Evolutionary conservation across 2,113 vertebrate species (phyloP), one percentile per base, ranked within the genome.

Genomic region (Sclerurus mexicanus): DNA sequence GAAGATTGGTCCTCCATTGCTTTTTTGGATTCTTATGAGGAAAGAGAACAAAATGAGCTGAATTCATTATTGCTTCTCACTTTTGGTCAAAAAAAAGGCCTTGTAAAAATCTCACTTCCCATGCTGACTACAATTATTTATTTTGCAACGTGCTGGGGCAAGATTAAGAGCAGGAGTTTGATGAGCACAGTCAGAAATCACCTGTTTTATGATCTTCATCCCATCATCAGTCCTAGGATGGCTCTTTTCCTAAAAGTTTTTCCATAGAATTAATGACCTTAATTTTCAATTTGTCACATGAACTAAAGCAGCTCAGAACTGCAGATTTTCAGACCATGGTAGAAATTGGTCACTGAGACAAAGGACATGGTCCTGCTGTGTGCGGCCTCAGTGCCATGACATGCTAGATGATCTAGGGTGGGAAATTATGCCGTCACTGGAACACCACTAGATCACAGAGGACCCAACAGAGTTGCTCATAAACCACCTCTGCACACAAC

Each of bases 31-130:
- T 3, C 18, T 81, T 72, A 27, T 28, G n/a, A 77, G 15, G 39
- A 49, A 80, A 30, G 23, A 77, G 9, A 80, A 64, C 4, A 40
- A 59, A 68, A 64, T 1, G 0, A 40, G 3, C 0, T 35, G 22
- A 75, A 82, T 40, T 62, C 28, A 12, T 60, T 68, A 25, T 25
- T 64, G 16, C 4, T 39, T 82, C 24, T 47, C 0, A 6, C 37
- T 58, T 67, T 53, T 14, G 75, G 12, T 52, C 25, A 82, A 85
- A 79, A 47, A 52, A 87, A 78, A 6, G 1, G 2, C 63, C 31
- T 72, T 87, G 9, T n/a, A 64, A 76, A 91, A 58, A 21, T 66
- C 37, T 77, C 46, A 18, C 24, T 74, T 78, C 33, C 9, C 9
- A 19, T 39, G 7, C 15, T 81, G n/a, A 44, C 62, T 92, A 39